Base-by-base conservation (phyloP, 2,797 vertebrate genomes). In the Loriculus beryllinus region DNA sequence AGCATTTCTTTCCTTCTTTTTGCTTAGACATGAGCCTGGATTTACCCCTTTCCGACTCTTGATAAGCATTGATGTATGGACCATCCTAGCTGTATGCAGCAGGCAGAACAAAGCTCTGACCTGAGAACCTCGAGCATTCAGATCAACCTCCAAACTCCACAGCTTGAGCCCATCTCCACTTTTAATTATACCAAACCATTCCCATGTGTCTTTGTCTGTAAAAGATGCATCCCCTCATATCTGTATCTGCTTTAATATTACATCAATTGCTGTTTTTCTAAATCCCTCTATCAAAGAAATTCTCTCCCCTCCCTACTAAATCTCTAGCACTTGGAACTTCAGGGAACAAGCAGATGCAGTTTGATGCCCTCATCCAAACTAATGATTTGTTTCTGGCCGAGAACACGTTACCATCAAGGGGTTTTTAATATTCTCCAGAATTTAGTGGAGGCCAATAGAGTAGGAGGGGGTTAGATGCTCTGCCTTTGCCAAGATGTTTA, bases 311-410 rank as follows among this genome's bases (percentile, higher is more conserved):
- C 93, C 86, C 90, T 86, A 43, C 87, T 90, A 92, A 96, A 93
- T 92, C 94, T 93, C 96, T 95, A 92, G 90, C 91, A 88, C 88
- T 96, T 83, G 90, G 94, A 93, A 95, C 95, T 93, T 83, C 68
- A 74, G 95, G 88, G 92, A 95, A 74, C 43, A 29, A 95, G 89
- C 96, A 96, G 93, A 97, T 95, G 92, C 82, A 93, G 78, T 94
- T 90, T 91, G 88, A 96, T 96, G 92, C 88, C 86, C 95, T 97
- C 88, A 93, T 97, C 96, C 95, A 96, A 97, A 96, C 86, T 96
- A 97, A 97, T 97, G 96, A 97, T 97, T 97, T 97, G 95, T 97
- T 97, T 97, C 97, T 97, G 96, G 96, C 96, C 54, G 92, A 93
- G 94, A 97, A 97, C 94, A 93, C 37, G 56, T 97, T 97, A 94